Evolutionary conservation across 2,888 invertebrate species (phyloP).

Genomic region (Didymodactylos carnosus): DNA sequence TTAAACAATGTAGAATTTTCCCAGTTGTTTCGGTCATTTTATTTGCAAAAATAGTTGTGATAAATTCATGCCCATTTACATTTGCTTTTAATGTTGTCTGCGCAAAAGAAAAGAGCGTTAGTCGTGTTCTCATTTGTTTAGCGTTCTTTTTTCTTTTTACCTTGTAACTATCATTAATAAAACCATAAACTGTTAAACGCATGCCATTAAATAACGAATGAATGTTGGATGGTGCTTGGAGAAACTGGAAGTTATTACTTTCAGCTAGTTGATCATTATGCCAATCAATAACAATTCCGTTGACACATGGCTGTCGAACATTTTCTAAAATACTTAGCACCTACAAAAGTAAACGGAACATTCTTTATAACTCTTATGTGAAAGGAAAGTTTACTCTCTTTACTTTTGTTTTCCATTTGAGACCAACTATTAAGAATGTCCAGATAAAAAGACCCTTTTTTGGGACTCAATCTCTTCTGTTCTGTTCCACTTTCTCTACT

Average conservation of each 20-base stretch:
- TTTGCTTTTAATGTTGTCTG: constrained; percentile 28
- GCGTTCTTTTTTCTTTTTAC: too few species aligned
- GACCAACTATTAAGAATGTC: too few species aligned
- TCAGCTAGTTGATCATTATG: constrained; percentile 11
- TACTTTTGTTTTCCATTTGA: too few species aligned
- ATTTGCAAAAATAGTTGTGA: constrained; percentile 28
- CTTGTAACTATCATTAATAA: constrained; percentile 29
- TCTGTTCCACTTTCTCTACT: too few species aligned
- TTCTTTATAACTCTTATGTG: too few species aligned
- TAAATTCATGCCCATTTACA: constrained; percentile 26
- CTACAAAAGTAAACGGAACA: too few species aligned
- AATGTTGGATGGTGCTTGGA: constrained; percentile 24
- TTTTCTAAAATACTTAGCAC: constrained; percentile 24
- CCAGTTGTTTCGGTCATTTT: constrained; percentile 29
- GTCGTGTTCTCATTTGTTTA: too few species aligned
- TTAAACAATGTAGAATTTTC: constrained; percentile 28
- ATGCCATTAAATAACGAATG: constrained; percentile 32
- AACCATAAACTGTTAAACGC: constrained; percentile 30
- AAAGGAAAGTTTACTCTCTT: too few species aligned
- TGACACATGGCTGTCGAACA: constrained; percentile 26
- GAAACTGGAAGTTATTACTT: too few species aligned
- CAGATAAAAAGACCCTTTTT: too few species aligned
- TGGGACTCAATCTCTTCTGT: too few species aligned
- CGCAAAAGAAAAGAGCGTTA: too few species aligned
- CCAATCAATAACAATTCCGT: constrained; percentile 29